Base-by-base conservation (phyloP, 2,888 invertebrate genomes). In the Dolichomitus sp. region DNA sequence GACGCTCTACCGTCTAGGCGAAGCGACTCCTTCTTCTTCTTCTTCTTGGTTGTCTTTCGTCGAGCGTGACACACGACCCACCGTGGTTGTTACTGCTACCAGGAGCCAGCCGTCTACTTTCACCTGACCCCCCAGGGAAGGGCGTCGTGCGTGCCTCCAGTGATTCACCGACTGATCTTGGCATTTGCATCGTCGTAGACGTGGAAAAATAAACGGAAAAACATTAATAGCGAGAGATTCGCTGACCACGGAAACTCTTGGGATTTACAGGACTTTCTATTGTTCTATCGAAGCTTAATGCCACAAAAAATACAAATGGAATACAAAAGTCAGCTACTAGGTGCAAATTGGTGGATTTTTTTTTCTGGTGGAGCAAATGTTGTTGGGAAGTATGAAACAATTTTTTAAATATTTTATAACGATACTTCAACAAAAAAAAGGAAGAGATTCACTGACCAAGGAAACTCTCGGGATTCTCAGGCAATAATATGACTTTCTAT, bases 151-250 rank as follows among this genome's bases (percentile, higher is more conserved):
- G 72, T 81, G 70, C 59, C 75, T 45, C 48, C 79, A 66, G 80
- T 85, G 84, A 85, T 83, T 86, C 83, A 85, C 79, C 80, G 63
- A 45, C 78, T 86, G 83, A 86, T 84, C 86, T 84, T 84, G 84
- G 83, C 83, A 84, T 84, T 86, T 84, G 79, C 80, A 81, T 84
- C 76, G 42, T 48, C 57, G 72, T 65, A 74, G 74, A 65, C 74
- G 59, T 11, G 14, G 19, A n/a, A 59, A 50, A 70, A 17, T 50
- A 40, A 74, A 57, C n/a, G 17, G 33, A 78, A 48, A 68, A 19
- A 48, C 37, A 75, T 19, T 30, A 65, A 23, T 52, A n/a, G 17
- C 27, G 66, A 40, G 50, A 57, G 59, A 69, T 54, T 30, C 17
- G 52, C 65, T 59, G 74, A 80, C 69, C 79, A 68, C 75, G 75